Percentiles rank a stretch among this genome's conserved stretches.
Evolutionary conservation across 2,888 invertebrate species (phyloP).

Genomic region (Dolomedes plantarius): DNA sequence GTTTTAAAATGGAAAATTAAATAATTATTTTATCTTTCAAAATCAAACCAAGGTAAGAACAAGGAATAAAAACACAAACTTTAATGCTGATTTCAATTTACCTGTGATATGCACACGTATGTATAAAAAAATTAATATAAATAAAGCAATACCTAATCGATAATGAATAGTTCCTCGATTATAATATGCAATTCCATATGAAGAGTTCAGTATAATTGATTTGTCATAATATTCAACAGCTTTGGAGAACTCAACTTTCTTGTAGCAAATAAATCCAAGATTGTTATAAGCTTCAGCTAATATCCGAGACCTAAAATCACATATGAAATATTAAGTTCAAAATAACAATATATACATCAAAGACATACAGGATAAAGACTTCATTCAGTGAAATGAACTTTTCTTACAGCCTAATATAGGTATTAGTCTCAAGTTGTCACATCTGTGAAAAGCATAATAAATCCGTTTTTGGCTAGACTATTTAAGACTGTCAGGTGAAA

Average conservation of each 20-base stretch:
- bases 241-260: conserved; percentile 77
- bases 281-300: conserved; percentile 75
- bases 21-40: too few species aligned
- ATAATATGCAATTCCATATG: conserved; percentile 76
- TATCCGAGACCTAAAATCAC: conserved; percentile 14
- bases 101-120: too few species aligned
- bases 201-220: conserved; percentile 74
- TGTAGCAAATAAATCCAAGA: conserved; percentile 76
- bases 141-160: conserved; percentile 76
- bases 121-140: not conserved
- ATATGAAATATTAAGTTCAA: too few species aligned
- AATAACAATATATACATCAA: not conserved
- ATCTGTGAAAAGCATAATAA: too few species aligned
- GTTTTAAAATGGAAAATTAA: too few species aligned
- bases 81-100: too few species aligned
- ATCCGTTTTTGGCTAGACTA: too few species aligned
- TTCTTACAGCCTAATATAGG: too few species aligned
- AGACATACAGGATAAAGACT: not conserved
- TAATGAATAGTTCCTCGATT: conserved; percentile 78
- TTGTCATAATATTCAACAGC: conserved; percentile 77
- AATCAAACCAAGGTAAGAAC: too few species aligned
- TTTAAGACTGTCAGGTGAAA: too few species aligned
- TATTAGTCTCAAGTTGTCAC: too few species aligned
- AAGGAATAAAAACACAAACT: too few species aligned
- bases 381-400: not conserved